phyloP scores from a whole-genome alignment of 1,140 invertebrate species.

The Octopus bimaculoides region DNA sequence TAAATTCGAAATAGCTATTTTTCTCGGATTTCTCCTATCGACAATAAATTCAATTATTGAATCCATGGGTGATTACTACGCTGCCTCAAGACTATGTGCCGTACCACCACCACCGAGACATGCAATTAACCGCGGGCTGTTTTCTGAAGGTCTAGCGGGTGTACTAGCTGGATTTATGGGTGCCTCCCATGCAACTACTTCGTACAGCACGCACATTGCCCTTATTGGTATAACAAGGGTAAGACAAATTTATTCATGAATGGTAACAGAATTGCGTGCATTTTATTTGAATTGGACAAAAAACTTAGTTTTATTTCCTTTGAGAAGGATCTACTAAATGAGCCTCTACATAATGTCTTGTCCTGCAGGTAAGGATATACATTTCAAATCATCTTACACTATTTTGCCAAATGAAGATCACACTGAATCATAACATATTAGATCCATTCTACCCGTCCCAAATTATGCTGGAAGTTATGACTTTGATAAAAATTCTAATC shows the following conservation, averaged over 20 bases:
- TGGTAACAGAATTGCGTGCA: too few species aligned
- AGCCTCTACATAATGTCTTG: too few species aligned
- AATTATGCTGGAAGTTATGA: too few species aligned
- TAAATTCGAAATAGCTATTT: conserved; percentile 45
- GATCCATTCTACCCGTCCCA: too few species aligned
- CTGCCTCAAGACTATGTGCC: conserved; percentile 48
- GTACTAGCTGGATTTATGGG: conserved; percentile 78
- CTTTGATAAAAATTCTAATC: too few species aligned
- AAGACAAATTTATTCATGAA: background rate
- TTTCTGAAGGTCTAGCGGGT: conserved; percentile 78
- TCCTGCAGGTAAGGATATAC: too few species aligned
- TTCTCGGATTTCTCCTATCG: conserved; percentile 53
- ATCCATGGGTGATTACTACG: conserved; percentile 58
- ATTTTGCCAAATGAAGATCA: too few species aligned
- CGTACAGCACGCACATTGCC: conserved; percentile 60
- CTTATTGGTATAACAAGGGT: conserved; percentile 35
- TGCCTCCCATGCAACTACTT: conserved; percentile 78
- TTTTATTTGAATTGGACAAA: too few species aligned
- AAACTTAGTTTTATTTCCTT: too few species aligned
- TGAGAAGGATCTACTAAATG: too few species aligned
- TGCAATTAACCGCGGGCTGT: conserved; percentile 70
- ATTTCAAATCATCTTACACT: too few species aligned
- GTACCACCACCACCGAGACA: conserved; percentile 52
- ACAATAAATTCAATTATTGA: conserved; percentile 55
- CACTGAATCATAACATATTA: too few species aligned